Percentiles rank a stretch among this genome's conserved stretches.
phyloP scores from a whole-genome alignment of 35 echinoderm and acorn worm genomes.

The Hemicentrotus pulcherrimus region DNA sequence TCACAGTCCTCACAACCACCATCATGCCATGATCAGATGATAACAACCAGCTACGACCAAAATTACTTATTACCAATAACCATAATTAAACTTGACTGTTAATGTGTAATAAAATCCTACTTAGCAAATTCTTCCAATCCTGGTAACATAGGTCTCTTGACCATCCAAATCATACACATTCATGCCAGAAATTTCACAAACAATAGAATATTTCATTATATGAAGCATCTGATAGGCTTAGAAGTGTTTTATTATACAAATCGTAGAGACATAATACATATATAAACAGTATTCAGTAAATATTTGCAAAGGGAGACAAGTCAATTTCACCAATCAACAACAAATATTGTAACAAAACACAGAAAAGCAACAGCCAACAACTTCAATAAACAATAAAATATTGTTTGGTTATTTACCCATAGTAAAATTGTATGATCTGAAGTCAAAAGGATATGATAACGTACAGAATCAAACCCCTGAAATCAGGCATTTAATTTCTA shows the following conservation, averaged over 20 bases:
- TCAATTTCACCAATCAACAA: not conserved
- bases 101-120: no score
- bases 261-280: not conserved
- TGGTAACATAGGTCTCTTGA: no score
- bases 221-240: not conserved
- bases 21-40: no score
- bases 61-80: no score
- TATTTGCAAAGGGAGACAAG: not conserved
- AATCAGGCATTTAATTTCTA: no score
- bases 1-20: no score
- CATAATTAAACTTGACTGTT: no score
- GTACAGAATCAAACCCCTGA: not conserved
- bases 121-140: no score
- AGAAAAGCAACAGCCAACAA: not conserved
- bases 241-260: slow-evolving; percentile 7
- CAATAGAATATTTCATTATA: not conserved
- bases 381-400: not conserved
- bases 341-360: not conserved
- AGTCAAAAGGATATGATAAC: not conserved
- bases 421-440: not conserved
- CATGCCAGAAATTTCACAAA: not conserved
- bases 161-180: not conserved
- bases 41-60: no score
- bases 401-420: not conserved
- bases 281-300: slow-evolving; percentile 6